Evolutionary conservation across 2,113 vertebrate species (phyloP).

Genomic region (Urocitellus parryii): DNA sequence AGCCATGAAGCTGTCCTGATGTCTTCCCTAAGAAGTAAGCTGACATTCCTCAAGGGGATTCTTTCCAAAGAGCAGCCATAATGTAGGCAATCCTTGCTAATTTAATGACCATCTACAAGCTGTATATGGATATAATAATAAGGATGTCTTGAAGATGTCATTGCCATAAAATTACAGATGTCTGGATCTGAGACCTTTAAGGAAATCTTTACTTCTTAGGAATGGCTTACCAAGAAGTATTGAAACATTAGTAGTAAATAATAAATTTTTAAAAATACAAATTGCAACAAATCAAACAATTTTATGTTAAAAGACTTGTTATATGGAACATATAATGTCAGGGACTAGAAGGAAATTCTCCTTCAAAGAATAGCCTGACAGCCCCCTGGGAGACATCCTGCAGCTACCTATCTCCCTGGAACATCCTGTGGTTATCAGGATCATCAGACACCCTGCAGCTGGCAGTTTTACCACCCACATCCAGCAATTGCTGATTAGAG

Average conservation of each 20-base stretch:
- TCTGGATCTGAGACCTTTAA: neutral
- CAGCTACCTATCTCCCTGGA: no score
- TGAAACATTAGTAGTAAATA: neutral
- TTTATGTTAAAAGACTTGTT: neutral
- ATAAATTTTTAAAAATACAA: neutral
- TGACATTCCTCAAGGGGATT: constrained; percentile 45
- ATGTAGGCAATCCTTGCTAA: constrained; percentile 21
- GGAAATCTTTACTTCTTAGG: neutral
- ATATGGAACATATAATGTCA: neutral
- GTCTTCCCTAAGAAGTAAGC: neutral
- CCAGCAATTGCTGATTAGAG: no score
- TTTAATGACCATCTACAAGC: constrained; percentile 27
- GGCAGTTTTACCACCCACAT: no score
- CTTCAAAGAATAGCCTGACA: no score
- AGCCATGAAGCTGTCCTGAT: neutral
- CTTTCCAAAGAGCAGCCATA: constrained; percentile 12
- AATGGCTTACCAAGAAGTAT: neutral
- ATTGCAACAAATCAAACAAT: neutral
- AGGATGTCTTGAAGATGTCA: neutral
- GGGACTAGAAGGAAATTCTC: no score
- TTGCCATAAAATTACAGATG: constrained; percentile 35
- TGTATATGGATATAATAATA: constrained; percentile 18
- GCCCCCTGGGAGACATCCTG: no score
- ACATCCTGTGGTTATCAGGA: no score
- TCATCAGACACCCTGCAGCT: no score